Percentiles rank a stretch among this genome's conserved stretches.
phyloP scores from a whole-genome alignment of 2,888 invertebrate species.

The Scaptodrosophila latifasciaeformis region DNA sequence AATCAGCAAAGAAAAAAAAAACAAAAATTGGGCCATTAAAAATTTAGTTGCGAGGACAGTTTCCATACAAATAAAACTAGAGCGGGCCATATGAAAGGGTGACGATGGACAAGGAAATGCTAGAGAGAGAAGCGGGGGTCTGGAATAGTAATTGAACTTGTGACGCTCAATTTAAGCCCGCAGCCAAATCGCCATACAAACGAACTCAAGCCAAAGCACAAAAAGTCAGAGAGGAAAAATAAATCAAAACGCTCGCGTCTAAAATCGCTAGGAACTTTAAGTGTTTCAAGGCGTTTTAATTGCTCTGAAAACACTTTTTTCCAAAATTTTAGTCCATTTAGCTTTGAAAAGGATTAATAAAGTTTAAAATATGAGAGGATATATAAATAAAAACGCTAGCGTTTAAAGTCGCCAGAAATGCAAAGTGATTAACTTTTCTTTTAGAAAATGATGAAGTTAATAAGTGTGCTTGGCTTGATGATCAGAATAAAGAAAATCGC shows the following conservation, averaged over 20 bases:
- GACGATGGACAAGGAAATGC: too few relatives aligned
- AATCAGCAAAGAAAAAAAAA: neutral
- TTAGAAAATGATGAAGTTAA: too few relatives aligned
- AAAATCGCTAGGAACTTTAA: neutral
- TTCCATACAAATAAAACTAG: neutral
- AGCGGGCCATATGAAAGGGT: too few relatives aligned
- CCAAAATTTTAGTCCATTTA: too few relatives aligned
- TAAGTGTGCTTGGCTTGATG: too few relatives aligned
- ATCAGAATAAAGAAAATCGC: too few relatives aligned
- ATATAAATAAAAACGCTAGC: too few relatives aligned
- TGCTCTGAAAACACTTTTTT: neutral
- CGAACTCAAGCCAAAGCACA: neutral
- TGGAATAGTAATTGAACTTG: conserved; percentile 57
- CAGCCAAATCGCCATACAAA: conserved; percentile 24
- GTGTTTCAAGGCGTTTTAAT: neutral
- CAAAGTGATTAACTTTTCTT: too few relatives aligned
- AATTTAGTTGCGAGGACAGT: conserved; percentile 50
- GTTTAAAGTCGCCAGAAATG: too few relatives aligned
- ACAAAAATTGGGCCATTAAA: conserved; percentile 45
- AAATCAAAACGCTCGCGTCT: neutral
- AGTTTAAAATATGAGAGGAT: too few relatives aligned
- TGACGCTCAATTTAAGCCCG: conserved; percentile 52
- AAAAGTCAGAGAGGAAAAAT: neutral
- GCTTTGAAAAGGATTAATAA: too few relatives aligned
- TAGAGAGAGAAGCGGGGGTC: too few relatives aligned